A percentile compares a stretch with the other conserved stretches of the same genome.
Conservation (phyloP, 2,113 vertebrate species). For the Atrichornis clamosus region DNA sequence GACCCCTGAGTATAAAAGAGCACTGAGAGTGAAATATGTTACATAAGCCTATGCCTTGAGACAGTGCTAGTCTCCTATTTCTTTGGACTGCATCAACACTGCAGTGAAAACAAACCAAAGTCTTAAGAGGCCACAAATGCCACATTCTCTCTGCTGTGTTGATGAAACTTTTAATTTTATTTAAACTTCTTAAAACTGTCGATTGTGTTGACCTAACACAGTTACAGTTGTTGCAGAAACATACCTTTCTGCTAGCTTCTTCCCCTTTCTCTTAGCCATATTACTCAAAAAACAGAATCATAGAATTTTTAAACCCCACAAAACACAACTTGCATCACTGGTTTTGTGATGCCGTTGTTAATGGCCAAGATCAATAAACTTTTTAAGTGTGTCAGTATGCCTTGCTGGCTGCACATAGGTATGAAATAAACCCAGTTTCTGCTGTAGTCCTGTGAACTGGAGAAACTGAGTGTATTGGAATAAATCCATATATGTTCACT, state of each 20-base stretch:
- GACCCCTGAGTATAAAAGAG: neutral
- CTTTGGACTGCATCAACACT: neutral
- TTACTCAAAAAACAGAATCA: neutral
- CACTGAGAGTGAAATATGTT: neutral
- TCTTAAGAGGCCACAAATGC: neutral
- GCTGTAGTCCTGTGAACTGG: neutral
- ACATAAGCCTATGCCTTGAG: neutral
- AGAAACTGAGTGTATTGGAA: conserved; percentile 5
- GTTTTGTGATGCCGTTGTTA: conserved; percentile 30
- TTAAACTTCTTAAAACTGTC: neutral
- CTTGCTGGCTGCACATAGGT: conserved; percentile 41
- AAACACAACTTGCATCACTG: conserved; percentile 18
- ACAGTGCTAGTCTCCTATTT: neutral
- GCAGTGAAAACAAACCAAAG: neutral
- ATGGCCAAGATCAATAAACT: conserved; percentile 64
- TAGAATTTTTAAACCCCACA: neutral
- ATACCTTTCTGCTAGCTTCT: conserved; percentile 22
- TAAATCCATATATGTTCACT: neutral
- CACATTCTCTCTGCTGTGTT: neutral
- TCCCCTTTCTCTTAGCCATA: conserved; percentile 4
- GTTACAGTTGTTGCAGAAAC: neutral
- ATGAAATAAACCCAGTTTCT: conserved; percentile 41
- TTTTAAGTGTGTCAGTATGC: conserved; percentile 48
- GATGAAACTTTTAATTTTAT: conserved; percentile 5
- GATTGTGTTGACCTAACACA: neutral